Evolutionary conservation across 2,797 vertebrate species (phyloP), one percentile per base, ranked within the genome.

Genomic region (Decapterus maruadsi): DNA sequence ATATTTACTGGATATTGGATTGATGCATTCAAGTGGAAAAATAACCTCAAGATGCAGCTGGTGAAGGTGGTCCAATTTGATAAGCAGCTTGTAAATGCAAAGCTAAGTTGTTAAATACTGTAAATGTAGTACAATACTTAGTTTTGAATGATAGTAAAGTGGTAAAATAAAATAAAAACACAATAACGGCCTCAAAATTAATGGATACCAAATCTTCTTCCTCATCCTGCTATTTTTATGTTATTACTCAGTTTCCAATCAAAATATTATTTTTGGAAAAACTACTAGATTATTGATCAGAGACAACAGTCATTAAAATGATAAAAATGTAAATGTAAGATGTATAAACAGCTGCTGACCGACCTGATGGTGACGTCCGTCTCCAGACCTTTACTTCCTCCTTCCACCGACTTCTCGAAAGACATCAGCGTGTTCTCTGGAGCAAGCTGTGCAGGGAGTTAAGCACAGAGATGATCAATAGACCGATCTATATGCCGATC

Each of bases 391-490:
- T 82, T 83, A 36, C 93, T 96, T 54, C 93, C 95, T 0, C 93
- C 79, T 60, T 97, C 95, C 86, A 97, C 91, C 0, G 96, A 96
- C 90, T 96, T 98, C 90, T 95, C 93, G 89, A 98, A 98, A 0
- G 97, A 94, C 96, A 98, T 96, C 83, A 95, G 88, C 0, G 97
- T 98, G 85, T 99, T 98, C 90, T 98, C 97, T 68, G 97, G 97
- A 0, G 95, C 97, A 0, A 96, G 45, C 98, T 99, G 80, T 2
- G 4, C 12, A 29, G 1, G 0, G 19, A 65, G 16, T 45, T 2
- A 69, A n/a, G 72, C 51, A 53, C 55, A 58, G 2, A 0, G 4
- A 53, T 2, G 12, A 74, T 20, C 6, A 55, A 46, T 11, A 51
- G 4, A 65, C 19, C n/a, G 8, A 36, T 36, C 34, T 36, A 36